Evolutionary conservation across 2,888 invertebrate genomes (phyloP).

Genomic region (Thereva unica): DNA sequence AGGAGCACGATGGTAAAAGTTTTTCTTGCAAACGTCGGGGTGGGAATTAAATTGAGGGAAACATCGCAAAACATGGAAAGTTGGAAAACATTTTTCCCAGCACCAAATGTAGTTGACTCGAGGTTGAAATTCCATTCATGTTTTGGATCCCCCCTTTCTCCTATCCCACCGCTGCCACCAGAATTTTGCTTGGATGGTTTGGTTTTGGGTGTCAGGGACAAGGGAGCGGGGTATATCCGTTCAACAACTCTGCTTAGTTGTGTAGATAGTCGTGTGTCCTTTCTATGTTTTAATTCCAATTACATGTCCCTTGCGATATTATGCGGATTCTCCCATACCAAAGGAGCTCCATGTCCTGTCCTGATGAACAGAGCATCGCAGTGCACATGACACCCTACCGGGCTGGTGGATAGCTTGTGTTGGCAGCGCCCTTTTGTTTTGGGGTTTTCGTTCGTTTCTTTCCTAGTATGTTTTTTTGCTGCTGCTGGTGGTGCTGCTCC

Average conservation of each 20-base stretch:
- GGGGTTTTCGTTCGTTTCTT: neutral
- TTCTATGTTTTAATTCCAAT: slow-evolving; percentile 38
- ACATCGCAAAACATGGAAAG: slow-evolving; percentile 38
- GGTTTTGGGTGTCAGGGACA: too few relatives aligned
- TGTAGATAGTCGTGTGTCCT: slow-evolving; percentile 23
- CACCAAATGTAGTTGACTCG: slow-evolving; percentile 29
- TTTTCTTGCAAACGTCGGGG: slow-evolving; percentile 36
- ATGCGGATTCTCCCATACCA: slow-evolving; percentile 27
- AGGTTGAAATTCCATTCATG: slow-evolving; percentile 31
- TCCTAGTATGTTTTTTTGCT: slow-evolving; percentile 1
- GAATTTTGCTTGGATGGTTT: too few relatives aligned
- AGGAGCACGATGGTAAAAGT: slow-evolving; percentile 27
- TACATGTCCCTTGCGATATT: slow-evolving; percentile 37
- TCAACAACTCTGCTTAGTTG: slow-evolving; percentile 7
- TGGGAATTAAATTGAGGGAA: slow-evolving; percentile 40
- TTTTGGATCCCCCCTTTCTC: slow-evolving; percentile 8
- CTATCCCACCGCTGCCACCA: neutral
- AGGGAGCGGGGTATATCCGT: neutral
- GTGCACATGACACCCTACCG: slow-evolving; percentile 23
- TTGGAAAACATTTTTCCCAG: slow-evolving; percentile 37
- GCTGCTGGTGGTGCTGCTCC: too few relatives aligned
- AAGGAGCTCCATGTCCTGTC: neutral
- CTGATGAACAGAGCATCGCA: slow-evolving; percentile 1
- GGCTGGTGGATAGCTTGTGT: slow-evolving; percentile 1
- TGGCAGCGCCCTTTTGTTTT: slow-evolving; percentile 16